Evolutionary conservation across 1,140 invertebrate genomes (phyloP).

Genomic region (Yoshiicerus persimilis): DNA sequence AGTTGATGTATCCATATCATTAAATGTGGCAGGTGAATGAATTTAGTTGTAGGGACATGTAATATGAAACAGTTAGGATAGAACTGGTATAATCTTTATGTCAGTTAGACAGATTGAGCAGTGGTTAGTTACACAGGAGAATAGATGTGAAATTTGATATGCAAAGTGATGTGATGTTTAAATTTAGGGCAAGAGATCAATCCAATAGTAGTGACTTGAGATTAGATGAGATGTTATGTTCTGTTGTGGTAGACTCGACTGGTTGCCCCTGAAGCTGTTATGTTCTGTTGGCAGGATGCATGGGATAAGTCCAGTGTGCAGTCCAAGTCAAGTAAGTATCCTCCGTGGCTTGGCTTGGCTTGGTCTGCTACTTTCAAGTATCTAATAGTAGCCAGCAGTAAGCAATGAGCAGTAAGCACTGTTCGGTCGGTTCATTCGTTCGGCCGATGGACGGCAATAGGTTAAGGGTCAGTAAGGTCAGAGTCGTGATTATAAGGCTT

Average conservation of each 20-base stretch:
- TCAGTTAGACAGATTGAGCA: neutral
- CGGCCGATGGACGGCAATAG: slow-evolving; percentile 27
- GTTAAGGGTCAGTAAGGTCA: slow-evolving; percentile 41
- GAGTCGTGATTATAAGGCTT: slow-evolving; percentile 42
- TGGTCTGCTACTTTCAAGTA: neutral
- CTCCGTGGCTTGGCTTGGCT: neutral
- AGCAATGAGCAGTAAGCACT: neutral
- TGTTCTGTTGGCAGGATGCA: neutral
- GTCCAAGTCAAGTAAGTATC: neutral
- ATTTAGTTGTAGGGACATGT: neutral
- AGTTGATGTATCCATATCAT: slow-evolving; percentile 19
- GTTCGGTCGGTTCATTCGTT: neutral
- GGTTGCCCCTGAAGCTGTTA: neutral
- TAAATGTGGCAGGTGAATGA: slow-evolving; percentile 22
- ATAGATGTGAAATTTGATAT: slow-evolving; percentile 23
- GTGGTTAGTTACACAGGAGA: neutral
- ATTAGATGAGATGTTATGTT: neutral
- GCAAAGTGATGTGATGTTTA: slow-evolving; percentile 15
- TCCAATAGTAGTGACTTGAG: slow-evolving; percentile 4
- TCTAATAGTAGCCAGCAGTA: neutral
- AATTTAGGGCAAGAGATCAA: slow-evolving; percentile 17
- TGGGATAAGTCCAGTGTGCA: neutral
- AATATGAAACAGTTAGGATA: neutral
- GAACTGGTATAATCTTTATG: neutral
- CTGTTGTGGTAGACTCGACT: slow-evolving; percentile 22